Percentiles rank a stretch among this genome's conserved stretches.
Evolutionary conservation across 2,797 vertebrate species (phyloP).

Genomic region (Spondyliosoma cantharus): DNA sequence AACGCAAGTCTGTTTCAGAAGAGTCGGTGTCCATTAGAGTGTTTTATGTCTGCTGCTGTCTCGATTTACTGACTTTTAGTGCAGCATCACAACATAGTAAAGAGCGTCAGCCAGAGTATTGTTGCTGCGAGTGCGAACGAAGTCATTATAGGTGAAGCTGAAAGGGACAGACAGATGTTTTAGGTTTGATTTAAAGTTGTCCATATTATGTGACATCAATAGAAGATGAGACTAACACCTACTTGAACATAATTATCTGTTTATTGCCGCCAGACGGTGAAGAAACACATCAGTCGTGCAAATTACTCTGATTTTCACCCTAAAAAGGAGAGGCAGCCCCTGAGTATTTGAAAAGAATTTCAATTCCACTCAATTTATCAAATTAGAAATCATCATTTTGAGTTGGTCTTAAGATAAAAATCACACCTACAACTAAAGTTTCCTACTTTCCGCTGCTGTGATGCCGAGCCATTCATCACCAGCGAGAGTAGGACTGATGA

Average conservation of each 20-base stretch:
- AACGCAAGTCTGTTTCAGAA: conserved; percentile 48
- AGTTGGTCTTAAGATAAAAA: conserved; percentile 4
- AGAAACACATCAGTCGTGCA: conserved; percentile 1
- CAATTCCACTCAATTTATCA: conserved; percentile 5
- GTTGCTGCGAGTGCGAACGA: conserved; percentile 61
- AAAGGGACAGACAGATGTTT: conserved; percentile 26
- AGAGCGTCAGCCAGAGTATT: conserved; percentile 35
- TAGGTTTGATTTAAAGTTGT: conserved; percentile 21
- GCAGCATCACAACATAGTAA: conserved; percentile 54
- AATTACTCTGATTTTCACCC: not conserved
- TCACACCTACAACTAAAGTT: not conserved
- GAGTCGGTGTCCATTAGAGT: conserved; percentile 64
- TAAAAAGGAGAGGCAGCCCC: not conserved
- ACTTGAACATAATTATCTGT: conserved; percentile 1
- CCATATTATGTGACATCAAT: conserved; percentile 11
- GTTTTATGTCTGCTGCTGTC: conserved; percentile 71
- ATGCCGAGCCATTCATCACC: conserved; percentile 16
- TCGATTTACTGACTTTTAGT: conserved; percentile 74
- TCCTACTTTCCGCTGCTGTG: not conserved
- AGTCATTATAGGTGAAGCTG: conserved; percentile 53
- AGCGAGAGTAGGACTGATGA: conserved; percentile 31
- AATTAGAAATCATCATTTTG: conserved; percentile 12
- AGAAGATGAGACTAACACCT: not conserved
- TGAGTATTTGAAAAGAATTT: not conserved
- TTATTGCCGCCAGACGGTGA: conserved; percentile 5